Evolutionary conservation across 2,888 invertebrate species (phyloP), one percentile per base, ranked within the genome.

Genomic region (Tortricodes alternella): DNA sequence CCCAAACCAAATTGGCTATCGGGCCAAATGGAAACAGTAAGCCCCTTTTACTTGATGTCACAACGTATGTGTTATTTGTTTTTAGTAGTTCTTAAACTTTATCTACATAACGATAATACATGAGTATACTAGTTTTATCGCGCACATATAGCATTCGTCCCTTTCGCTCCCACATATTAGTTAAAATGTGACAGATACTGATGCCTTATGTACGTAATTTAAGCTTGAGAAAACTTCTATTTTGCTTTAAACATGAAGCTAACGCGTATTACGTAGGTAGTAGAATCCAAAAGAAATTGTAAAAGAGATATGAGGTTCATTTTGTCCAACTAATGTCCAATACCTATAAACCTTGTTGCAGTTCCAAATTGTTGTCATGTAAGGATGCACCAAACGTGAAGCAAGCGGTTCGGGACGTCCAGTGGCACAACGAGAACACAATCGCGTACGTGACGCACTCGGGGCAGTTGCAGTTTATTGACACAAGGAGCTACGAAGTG

Each of bases 21-120:
- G 89, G 89, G 44, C 80, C 78, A 6, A 78, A 82, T 66, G 86
- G 84, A 67, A 83, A 83, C 60, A 76, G 70, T 70, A 78, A 68
- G 65, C 89, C 89, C 21, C 49, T 85, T 61, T 64, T 89, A 63
- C 62, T 86, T 63, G 88, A 90, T 68, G 67, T 80, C n/a, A 71
- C 71, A 71, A 81, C 62, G 87, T 86, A 81, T 61, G 88, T 82
- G 63, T 58, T 62, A 59, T 65, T 71, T 57, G 55, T 15, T 41
- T 23, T 52, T 38, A 41, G 38, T 39, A 44, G 44, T 37, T 43
- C 5, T 3, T 27, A 27, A 37, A 24, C 13, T 49, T 19, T 23
- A 21, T 24, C 11, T 11, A 11, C n/a, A 23, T 19, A 16, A 9
- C 4, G 8, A 6, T n/a, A n/a, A n/a, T n/a, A n/a, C n/a, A n/a